These are phyloP conservation scores for Phymorhynchus buccinoides DNA, from an alignment of 1,140 invertebrate genomes.

Conservation along the genomic window DNA sequence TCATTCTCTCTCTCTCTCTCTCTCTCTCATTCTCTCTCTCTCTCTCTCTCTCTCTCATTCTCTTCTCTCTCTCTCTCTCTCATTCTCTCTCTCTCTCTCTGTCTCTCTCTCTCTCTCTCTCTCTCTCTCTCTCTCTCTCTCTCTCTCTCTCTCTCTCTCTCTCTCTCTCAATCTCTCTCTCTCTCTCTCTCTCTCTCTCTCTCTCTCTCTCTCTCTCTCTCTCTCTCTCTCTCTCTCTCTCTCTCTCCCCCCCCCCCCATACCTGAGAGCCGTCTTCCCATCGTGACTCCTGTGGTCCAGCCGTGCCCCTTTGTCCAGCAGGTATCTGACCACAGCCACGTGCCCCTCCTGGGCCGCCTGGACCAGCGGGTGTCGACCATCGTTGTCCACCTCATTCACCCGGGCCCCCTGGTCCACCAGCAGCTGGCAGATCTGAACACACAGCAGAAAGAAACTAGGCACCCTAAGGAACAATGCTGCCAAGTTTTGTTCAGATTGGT, in stretches of 20 bases:
- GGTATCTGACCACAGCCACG: constrained; percentile 58
- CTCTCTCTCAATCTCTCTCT: no score
- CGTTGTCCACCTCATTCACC: constrained; percentile 90
- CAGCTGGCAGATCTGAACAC: constrained; percentile 77
- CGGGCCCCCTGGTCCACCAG: constrained; percentile 92
- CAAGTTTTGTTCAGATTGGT: not conserved
- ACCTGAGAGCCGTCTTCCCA: constrained; percentile 89
- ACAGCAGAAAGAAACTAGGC: not conserved
- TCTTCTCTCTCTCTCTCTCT: no score
- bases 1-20: no score
- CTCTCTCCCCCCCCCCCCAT: constrained; percentile 70
- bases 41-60: no score
- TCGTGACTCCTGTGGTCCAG: constrained; percentile 91
- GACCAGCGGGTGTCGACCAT: constrained; percentile 76
- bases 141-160: no score
- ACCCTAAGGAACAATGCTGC: not conserved
- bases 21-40: no score
- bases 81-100: no score
- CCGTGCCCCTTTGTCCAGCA: constrained; percentile 62
- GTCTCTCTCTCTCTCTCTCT: no score
- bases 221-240: no score
- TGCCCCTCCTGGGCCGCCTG: constrained; percentile 72
- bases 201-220: no score
- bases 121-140: no score
- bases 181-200: no score